These are phyloP conservation scores for Ectemnius lituratus DNA, from an alignment of 2,888 invertebrate genomes.

Conservation along the genomic window DNA sequence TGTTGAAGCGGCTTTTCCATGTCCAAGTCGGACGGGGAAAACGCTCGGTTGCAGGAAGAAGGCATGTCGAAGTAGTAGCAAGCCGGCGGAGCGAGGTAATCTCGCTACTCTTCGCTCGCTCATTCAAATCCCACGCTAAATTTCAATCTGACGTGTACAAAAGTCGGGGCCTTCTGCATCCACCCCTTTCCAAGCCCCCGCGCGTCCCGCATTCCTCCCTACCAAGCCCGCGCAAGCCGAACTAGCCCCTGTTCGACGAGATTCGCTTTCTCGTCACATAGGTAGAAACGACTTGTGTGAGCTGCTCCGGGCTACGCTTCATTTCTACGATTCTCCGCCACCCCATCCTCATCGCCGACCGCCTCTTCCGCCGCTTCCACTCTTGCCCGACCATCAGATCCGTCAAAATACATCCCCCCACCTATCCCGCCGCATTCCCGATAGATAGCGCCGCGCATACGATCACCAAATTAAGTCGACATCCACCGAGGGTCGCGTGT, in stretches of 20 bases:
- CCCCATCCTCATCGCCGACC: conserved; percentile 2
- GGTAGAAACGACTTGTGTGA: conserved; percentile 43
- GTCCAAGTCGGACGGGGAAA: conserved; percentile 53
- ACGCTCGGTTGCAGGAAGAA: conserved; percentile 22
- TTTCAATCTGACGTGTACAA: conserved; percentile 73
- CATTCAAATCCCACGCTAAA: conserved; percentile 73
- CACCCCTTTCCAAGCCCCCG: not conserved
- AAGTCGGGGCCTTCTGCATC: conserved; percentile 43
- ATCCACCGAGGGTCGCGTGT: too few relatives aligned
- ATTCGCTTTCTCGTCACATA: conserved; percentile 46
- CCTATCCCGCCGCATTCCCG: too few relatives aligned
- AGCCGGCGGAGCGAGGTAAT: conserved; percentile 64
- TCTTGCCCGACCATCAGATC: not conserved
- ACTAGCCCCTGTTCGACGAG: conserved; percentile 34
- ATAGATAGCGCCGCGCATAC: too few relatives aligned
- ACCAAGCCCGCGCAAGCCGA: too few relatives aligned
- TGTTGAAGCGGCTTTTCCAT: conserved; percentile 48
- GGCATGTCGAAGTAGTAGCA: conserved; percentile 59
- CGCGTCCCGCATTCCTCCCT: conserved; percentile 19
- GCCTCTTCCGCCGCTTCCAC: not conserved
- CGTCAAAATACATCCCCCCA: too few relatives aligned
- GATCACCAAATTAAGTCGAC: too few relatives aligned
- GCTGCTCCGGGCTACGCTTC: conserved; percentile 57
- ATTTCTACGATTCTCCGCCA: conserved; percentile 51
- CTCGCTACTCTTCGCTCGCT: conserved; percentile 66